Evolutionary conservation across 2,888 invertebrate species (phyloP).

Genomic region (Alentia gelatinosa): DNA sequence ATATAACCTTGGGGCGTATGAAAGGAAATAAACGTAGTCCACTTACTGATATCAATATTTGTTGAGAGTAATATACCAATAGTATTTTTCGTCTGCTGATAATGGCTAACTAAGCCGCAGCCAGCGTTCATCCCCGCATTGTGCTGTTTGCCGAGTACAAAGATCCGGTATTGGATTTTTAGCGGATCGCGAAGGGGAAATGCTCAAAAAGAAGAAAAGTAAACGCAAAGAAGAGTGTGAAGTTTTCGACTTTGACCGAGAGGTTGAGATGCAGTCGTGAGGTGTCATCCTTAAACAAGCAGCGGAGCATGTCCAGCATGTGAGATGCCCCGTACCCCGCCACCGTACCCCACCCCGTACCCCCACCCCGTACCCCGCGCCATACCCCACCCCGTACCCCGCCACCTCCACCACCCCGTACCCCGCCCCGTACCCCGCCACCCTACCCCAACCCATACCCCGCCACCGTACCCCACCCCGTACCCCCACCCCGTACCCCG

Average conservation of each 20-base stretch:
- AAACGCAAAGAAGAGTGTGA: neutral
- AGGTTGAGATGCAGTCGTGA: neutral
- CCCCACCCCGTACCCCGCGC: neutral
- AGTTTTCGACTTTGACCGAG: neutral
- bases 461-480: neutral
- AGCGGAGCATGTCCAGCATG: neutral
- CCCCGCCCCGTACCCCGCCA: neutral
- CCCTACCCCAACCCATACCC: neutral
- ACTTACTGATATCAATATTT: neutral
- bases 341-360: neutral
- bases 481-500: neutral
- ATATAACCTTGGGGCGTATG: neutral
- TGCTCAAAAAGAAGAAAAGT: too few species aligned
- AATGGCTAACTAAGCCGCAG: neutral
- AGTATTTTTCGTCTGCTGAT: too few species aligned
- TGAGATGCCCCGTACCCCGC: neutral
- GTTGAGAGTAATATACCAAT: neutral
- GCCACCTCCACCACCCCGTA: neutral
- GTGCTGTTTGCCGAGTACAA: neutral
- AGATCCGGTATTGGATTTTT: neutral
- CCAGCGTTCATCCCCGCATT: neutral
- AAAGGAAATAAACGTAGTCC: neutral
- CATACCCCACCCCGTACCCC: neutral
- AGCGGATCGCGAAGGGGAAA: neutral
- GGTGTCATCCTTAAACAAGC: neutral